A percentile compares a stretch with the other conserved stretches of the same genome.
Conservation (phyloP, 2,797 vertebrate species). For the Philypnodon macrostomus region DNA sequence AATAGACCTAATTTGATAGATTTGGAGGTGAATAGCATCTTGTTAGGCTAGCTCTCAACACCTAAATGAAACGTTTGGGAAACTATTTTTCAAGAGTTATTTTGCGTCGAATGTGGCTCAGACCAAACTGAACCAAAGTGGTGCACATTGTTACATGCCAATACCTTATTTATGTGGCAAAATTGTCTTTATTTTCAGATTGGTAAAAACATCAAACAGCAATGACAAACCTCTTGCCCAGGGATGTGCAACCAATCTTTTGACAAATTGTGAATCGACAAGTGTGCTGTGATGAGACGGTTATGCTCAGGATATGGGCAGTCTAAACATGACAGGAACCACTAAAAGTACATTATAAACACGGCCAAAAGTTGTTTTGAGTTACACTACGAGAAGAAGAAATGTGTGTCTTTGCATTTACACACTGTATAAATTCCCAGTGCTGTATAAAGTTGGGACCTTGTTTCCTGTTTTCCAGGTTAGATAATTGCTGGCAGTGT, state of each 20-base stretch:
- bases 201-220: neutral
- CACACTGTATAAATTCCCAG: constrained; percentile 10
- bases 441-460: constrained; percentile 2
- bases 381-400: constrained; percentile 5
- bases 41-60: too few relatives aligned
- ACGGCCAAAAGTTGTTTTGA: constrained; percentile 10
- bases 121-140: too few relatives aligned
- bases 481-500: constrained; percentile 42
- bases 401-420: constrained; percentile 14
- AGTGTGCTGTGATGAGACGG: neutral
- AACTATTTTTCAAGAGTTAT: too few relatives aligned
- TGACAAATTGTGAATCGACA: constrained; percentile 7
- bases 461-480: constrained; percentile 25
- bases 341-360: constrained; percentile 6
- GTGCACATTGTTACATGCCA: too few relatives aligned
- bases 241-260: neutral
- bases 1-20: too few relatives aligned
- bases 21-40: too few relatives aligned
- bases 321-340: constrained; percentile 6
- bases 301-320: constrained; percentile 2
- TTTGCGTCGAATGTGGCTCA: too few relatives aligned
- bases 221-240: neutral
- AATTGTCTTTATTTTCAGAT: constrained; percentile 8
- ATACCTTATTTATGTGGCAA: neutral
- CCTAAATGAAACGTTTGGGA: too few relatives aligned